Evolutionary conservation across 1,140 invertebrate species (phyloP).

Genomic region (Sycophila sp.): DNA sequence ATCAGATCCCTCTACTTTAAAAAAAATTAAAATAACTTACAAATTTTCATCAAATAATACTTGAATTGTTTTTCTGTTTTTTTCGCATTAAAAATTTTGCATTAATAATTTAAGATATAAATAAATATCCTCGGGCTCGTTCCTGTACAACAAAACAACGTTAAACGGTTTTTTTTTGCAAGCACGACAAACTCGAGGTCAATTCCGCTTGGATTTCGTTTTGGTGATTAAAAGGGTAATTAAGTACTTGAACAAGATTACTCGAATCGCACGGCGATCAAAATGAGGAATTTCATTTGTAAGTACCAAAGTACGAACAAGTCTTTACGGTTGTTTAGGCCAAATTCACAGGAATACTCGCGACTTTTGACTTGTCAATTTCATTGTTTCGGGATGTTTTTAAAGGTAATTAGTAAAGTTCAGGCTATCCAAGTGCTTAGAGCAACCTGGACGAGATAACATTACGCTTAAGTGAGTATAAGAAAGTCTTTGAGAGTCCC

Average conservation of each 20-base stretch:
- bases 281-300: background rate
- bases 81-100: background rate
- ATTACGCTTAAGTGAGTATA: too few species aligned
- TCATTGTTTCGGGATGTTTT: background rate
- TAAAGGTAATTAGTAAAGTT: background rate
- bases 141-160: background rate
- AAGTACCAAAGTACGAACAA: background rate
- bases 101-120: background rate
- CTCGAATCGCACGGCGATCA: background rate
- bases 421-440: background rate
- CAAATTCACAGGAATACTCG: background rate
- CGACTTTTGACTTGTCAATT: background rate
- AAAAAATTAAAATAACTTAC: background rate
- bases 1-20: background rate
- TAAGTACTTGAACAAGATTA: background rate
- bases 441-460: too few species aligned
- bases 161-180: constrained; percentile 1
- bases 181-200: background rate
- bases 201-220: background rate
- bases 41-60: too few species aligned
- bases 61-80: background rate
- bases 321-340: background rate
- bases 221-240: background rate
- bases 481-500: background rate
- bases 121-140: background rate